Base-by-base conservation (phyloP, 2,113 vertebrate genomes). In the Lasiurus cinereus region DNA sequence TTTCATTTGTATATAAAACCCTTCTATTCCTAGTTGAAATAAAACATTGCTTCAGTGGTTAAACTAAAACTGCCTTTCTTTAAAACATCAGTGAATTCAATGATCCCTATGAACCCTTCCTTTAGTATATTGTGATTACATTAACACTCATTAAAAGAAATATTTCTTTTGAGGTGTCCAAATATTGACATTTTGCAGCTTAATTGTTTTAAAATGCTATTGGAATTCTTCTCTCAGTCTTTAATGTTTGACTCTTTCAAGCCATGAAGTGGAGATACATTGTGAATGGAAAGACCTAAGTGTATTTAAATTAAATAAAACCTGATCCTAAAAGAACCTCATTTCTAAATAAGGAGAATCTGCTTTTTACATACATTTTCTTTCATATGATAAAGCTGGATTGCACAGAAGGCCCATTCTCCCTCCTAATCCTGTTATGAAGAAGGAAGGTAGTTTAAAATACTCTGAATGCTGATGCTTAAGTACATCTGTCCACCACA, bases 391-490 rank as follows among this genome's bases (percentile, higher is more conserved):
- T 54, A 94, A 97, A 96, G 31, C 18, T 92, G 19, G 31, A 67
- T 59, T 59, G 29, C 80, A 94, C 8, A 93, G 90, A 93, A 98
- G 46, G 13, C 12, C 13, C 10, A 78, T 94, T 95, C 50, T 90
- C 52, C 39, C 39, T 48, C 86, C 31, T 96, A 96, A 97, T 95
- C 15, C 29, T 91, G 67, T 91, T 33, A 91, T 9, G 39, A 97
- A 97, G 73, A 90, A 22, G 15, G 96, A 96, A 50, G 64, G 82
- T 96, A 73, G 94, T 92, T 70, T 95, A 70, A 96, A 97, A 90
- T 92, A 94, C 82, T 96, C 72, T 76, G 79, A 94, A 78, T 88
- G 50, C 77, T 39, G 73, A 14, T 89, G 59, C 56, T 94, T 95
- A 96, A 94, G 78, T 90, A 93, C 27, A 48, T 96, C 54, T 98